Base-by-base conservation (phyloP, 2,113 vertebrate genomes). In the Erpornis zantholeuca region DNA sequence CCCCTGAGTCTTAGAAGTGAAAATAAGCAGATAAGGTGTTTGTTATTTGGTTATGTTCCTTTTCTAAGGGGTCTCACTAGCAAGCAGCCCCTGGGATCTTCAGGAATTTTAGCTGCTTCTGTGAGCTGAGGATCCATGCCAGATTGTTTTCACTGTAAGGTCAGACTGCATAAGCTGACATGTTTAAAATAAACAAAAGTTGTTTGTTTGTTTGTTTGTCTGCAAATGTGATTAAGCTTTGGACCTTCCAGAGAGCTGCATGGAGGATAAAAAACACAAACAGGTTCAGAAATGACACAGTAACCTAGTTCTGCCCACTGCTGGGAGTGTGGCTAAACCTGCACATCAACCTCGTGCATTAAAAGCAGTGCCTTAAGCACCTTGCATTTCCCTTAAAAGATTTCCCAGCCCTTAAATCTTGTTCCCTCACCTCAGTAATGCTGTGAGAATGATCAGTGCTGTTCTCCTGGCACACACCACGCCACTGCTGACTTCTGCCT, bases 381-480 rank as follows among this genome's bases (percentile, higher is more conserved):
- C 23, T 70, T 29, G 19, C 9, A 20, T 4, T 33, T 50, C 33
- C 35, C 0, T 0, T 21, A 23, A 8, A 69, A 75, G 24, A 66
- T 27, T 56, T 54, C 45, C 16, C 52, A 56, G 16, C 45, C 50
- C 47, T 56, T 50, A 65, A 65, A 79, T 36, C 23, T 28, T 50
- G 36, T 35, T 50, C 20, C 25, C 33, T 1, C 6, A 52, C 38
- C 60, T 75, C 77, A 61, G 0, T n/a, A 61, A 56, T 9, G 40
- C 0, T 8, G 27, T 23, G 28, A 78, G 31, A 36, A 65, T 0
- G 2, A 19, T 20, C 22, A 36, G 15, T n/a, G 15, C 45, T 1
- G 0, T 19, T 11, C 56, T 61, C 70, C 65, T n/a, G 65, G 40
- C 3, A 44, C 13, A 9, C 3, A 20, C 19, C 14, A 11, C 4